Evolutionary conservation across 2,113 vertebrate species (phyloP), one percentile per base, ranked within the genome.

Genomic region (Stigmatopora nigra): DNA sequence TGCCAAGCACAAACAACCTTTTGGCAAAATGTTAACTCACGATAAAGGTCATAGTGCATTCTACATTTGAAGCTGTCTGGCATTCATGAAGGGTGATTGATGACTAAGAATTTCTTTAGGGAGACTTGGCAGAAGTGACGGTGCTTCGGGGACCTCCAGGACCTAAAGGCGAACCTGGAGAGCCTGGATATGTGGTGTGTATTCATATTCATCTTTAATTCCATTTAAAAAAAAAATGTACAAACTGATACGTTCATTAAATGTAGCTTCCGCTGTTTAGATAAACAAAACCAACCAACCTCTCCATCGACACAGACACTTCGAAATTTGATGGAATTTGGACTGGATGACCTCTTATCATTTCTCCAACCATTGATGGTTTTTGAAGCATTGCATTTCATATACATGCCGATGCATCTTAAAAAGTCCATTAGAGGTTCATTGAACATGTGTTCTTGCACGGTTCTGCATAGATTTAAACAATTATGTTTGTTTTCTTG

Each of bases 161-260:
- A 82, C 91, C 89, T n/a, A 98, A 97, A 89, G 97, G 97, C 3
- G 95, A 98, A 49, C 86, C 91, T 63, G 95, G 94, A 36, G 90
- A 61, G 41, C 59, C 59, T 9, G 92, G 88, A 61, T 64, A 72
- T 65, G 70, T 67, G 86, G 86, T 88, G 56, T 56, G 86, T 78
- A 72, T 49, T 70, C 51, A 63, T 7, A 49, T 70, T 74, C 17
- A 62, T 60, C 53, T 58, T 55, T 56, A 14, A 12, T 11, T 12
- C 16, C 19, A 4, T 15, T 44, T 3, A 31, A 16, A 35, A 36
- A 8, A 58, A 58, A 36, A 9, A 38, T 9, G 10, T 61, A 2
- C 14, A 14, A 13, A 45, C 6, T 2, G 17, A 61, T 20, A 5
- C 1, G 1, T 41, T 41, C 36, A 60, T 60, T 31, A 66, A 56